Percentiles rank a stretch among this genome's conserved stretches.
Evolutionary conservation across 35 echinoderm and acorn worm genomes (phyloP).

Genomic region (Strongylocentrotus purpuratus): DNA sequence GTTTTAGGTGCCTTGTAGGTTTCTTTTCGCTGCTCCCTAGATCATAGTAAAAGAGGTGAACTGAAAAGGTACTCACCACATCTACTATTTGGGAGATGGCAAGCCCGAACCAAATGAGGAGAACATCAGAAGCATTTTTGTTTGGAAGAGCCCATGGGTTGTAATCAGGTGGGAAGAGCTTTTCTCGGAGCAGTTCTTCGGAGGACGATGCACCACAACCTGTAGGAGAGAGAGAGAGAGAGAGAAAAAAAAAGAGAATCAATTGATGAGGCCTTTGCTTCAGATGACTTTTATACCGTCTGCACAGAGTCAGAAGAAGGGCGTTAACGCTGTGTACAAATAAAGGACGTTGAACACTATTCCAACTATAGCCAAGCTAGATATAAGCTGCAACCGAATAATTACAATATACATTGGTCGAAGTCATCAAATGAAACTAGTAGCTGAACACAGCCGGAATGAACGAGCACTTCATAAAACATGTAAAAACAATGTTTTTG

Average conservation of each 20-base stretch:
- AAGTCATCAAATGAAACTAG: no score
- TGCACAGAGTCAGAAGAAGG: no score
- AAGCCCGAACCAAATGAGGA: conserved; percentile 61
- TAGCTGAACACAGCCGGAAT: no score
- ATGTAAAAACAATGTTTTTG: no score
- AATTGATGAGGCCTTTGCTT: not conserved
- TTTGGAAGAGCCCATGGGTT: conserved; percentile 57
- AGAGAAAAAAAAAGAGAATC: not conserved
- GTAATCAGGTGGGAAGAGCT: conserved; percentile 41
- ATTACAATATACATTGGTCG: no score
- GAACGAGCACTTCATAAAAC: no score
- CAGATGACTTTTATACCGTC: not conserved
- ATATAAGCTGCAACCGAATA: no score
- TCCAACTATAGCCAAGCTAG: no score
- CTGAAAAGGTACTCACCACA: conserved; percentile 49
- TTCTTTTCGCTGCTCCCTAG: not conserved
- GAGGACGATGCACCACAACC: conserved; percentile 39
- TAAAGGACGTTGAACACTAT: no score
- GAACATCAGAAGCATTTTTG: conserved; percentile 39
- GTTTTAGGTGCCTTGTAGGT: not conserved
- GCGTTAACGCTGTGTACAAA: no score
- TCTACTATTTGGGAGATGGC: conserved; percentile 69
- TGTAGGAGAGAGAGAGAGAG: conserved; percentile 31
- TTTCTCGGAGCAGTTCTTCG: conserved; percentile 50
- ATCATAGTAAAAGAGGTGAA: not conserved